Percentiles rank a stretch among this genome's conserved stretches.
Conservation (phyloP, 2,797 vertebrate species). For the Labroides dimidiatus region DNA sequence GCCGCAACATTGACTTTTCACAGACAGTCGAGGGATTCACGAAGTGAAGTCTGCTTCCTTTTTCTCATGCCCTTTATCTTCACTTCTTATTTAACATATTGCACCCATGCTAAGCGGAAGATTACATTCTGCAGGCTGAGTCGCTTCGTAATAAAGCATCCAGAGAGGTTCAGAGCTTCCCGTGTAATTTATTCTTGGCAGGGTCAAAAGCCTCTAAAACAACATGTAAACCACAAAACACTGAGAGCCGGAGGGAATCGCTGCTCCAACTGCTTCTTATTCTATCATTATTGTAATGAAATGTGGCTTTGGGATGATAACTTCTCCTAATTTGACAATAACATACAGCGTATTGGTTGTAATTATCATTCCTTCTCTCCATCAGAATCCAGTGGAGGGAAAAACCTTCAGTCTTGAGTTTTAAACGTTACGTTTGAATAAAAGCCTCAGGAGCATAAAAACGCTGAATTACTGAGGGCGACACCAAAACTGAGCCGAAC, state of each 20-base stretch:
- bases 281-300: background rate
- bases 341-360: background rate
- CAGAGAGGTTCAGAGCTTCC: conserved; percentile 30
- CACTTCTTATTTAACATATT: background rate
- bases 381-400: no score
- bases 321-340: background rate
- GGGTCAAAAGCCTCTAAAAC: conserved; percentile 36
- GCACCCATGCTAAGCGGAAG: background rate
- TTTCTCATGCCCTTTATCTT: background rate
- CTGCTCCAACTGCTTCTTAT: conserved; percentile 1
- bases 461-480: no score
- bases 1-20: conserved; percentile 54
- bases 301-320: background rate
- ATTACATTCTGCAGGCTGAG: conserved; percentile 2
- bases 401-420: background rate
- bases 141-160: conserved; percentile 16
- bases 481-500: no score
- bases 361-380: background rate
- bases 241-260: conserved; percentile 9
- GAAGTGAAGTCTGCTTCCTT: conserved; percentile 26
- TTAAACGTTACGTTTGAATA: no score
- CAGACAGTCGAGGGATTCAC: conserved; percentile 40
- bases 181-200: conserved; percentile 43
- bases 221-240: conserved; percentile 26
- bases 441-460: no score